Conservation (phyloP, 1,140 invertebrate species). For the Coptotermes formosanus region DNA sequence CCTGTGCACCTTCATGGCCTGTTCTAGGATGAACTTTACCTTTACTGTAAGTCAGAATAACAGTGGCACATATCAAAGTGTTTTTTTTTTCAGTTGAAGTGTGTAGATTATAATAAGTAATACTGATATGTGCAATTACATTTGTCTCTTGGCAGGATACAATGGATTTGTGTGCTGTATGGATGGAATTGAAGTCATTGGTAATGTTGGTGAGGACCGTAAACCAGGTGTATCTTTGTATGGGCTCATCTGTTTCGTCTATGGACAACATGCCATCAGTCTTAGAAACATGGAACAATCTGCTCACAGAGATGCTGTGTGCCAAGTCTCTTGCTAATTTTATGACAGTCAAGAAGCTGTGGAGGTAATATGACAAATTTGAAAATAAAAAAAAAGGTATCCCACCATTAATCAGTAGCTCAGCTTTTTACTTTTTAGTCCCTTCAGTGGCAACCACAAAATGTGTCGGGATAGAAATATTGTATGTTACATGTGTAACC, state of each 20-base stretch:
- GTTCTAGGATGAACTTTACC: no score
- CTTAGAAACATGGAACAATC: conserved; percentile 30
- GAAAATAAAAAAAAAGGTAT: not conserved
- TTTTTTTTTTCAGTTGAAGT: no score
- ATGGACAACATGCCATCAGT: conserved; percentile 46
- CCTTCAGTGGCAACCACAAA: no score
- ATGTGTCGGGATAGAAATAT: no score
- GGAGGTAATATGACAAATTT: not conserved
- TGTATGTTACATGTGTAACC: no score
- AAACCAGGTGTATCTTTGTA: conserved; percentile 38
- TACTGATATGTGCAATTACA: not conserved
- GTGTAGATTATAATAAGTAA: no score
- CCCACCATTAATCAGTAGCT: no score
- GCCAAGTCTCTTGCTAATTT: conserved; percentile 26
- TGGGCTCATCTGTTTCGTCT: conserved; percentile 47
- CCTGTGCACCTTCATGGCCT: no score
- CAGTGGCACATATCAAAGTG: no score
- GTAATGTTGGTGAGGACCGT: conserved; percentile 43
- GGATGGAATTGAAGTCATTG: conserved; percentile 43
- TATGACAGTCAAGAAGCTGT: conserved; percentile 30
- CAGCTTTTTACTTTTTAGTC: no score
- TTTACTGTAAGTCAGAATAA: no score
- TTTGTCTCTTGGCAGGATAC: conserved; percentile 25
- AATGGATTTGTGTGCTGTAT: conserved; percentile 33
- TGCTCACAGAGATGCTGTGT: conserved; percentile 30